Conservation (phyloP, 2,113 vertebrate genomes). For the Falcunculus frontatus region DNA sequence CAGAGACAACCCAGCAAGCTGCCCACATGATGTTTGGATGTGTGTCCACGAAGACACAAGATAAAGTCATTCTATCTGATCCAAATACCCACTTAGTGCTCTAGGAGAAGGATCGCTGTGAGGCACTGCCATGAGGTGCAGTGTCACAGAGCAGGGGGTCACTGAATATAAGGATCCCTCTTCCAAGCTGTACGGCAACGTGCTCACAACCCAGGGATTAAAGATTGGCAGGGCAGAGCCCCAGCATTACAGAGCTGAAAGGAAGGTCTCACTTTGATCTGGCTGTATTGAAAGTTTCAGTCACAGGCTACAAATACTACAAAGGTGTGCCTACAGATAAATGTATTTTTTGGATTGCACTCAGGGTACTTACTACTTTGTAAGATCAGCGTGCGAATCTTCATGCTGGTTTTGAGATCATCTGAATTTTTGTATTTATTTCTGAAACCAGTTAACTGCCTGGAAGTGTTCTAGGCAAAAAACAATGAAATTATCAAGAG, state of each 20-base stretch:
- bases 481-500: background rate
- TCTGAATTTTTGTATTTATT: background rate
- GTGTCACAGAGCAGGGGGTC: background rate
- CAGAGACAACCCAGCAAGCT: background rate
- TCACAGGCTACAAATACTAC: rapidly evolving
- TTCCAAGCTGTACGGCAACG: background rate
- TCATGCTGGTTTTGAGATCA: background rate
- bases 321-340: background rate
- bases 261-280: background rate
- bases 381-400: background rate
- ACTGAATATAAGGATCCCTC: background rate
- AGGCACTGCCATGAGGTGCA: background rate
- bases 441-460: background rate
- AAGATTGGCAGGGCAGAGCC: background rate
- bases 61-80: background rate
- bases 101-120: background rate
- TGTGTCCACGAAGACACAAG: background rate
- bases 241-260: background rate
- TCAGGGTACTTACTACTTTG: background rate
- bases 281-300: background rate
- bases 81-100: rapidly evolving
- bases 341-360: background rate
- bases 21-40: background rate
- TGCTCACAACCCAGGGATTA: background rate
- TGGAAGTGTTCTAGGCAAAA: background rate